Evolutionary conservation across 1,140 invertebrate species (phyloP).

Genomic region (Atta texana): DNA sequence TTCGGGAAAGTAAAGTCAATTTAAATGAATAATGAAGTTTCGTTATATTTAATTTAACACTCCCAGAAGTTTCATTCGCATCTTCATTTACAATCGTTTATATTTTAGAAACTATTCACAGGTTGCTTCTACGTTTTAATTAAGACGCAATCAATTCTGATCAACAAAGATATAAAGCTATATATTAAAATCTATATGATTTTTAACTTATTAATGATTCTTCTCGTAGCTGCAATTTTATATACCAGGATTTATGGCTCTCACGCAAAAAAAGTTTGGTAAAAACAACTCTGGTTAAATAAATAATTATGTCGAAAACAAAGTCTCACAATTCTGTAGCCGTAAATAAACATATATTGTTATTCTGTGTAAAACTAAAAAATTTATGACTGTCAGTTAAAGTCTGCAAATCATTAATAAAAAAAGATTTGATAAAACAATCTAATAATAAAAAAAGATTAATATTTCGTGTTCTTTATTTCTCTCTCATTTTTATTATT

Average conservation of each 20-base stretch:
- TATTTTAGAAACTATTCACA: background rate
- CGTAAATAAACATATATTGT: background rate
- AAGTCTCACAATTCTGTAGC: background rate
- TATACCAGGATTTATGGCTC: background rate
- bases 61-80: background rate
- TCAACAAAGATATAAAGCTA: conserved; percentile 1
- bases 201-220: background rate
- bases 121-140: conserved; percentile 8
- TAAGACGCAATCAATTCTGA: conserved; percentile 11
- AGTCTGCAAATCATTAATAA: background rate
- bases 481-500: background rate
- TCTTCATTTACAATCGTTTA: conserved; percentile 16
- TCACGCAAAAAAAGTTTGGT: background rate
- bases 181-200: background rate
- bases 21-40: conserved; percentile 50
- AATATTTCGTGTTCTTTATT: background rate
- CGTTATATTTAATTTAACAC: conserved; percentile 13
- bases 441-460: background rate
- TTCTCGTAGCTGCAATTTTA: background rate
- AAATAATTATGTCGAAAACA: background rate
- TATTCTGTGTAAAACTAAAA: conserved; percentile 4
- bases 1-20: conserved; percentile 18
- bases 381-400: background rate
- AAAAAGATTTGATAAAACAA: background rate
- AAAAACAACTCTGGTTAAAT: background rate